These are phyloP conservation scores for Drosophila fungiperda DNA, from an alignment of 2,888 invertebrate species.

Conservation along the genomic window DNA sequence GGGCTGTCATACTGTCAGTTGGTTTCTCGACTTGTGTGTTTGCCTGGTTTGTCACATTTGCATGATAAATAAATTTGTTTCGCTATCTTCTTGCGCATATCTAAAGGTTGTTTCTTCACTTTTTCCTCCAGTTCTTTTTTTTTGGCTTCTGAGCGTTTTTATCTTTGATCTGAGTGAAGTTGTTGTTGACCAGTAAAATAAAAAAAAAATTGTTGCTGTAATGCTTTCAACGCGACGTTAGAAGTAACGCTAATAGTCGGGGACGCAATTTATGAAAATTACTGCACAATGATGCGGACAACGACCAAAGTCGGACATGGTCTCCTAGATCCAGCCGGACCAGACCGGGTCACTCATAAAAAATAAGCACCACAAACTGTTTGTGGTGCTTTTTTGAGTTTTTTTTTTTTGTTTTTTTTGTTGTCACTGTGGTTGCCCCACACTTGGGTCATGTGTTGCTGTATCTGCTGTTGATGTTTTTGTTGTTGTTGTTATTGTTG, in stretches of 20 bases:
- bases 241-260: conserved; percentile 76
- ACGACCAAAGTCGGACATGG: conserved; percentile 51
- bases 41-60: conserved; percentile 65
- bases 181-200: conserved; percentile 24
- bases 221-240: conserved; percentile 72
- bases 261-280: conserved; percentile 80
- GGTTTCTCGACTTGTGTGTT: conserved; percentile 29
- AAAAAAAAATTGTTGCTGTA: conserved; percentile 48
- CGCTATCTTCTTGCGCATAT: conserved; percentile 42
- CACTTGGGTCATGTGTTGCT: conserved; percentile 46
- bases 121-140: not conserved
- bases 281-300: conserved; percentile 74
- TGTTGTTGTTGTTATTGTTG: conserved; percentile 25
- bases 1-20: conserved; percentile 39
- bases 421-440: conserved; percentile 56
- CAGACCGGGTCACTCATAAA: conserved; percentile 58
- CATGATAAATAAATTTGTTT: conserved; percentile 72
- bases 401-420: conserved; percentile 25
- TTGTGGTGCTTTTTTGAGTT: conserved; percentile 41
- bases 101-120: conserved; percentile 33
- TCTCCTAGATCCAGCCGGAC: conserved; percentile 13
- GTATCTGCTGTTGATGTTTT: conserved; percentile 24
- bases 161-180: conserved; percentile 45
- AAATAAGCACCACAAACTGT: conserved; percentile 60
- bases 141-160: conserved; percentile 17